A percentile compares a stretch with the other conserved stretches of the same genome.
phyloP scores from a whole-genome alignment of 2,113 vertebrate species.

The Euleptes europaea region DNA sequence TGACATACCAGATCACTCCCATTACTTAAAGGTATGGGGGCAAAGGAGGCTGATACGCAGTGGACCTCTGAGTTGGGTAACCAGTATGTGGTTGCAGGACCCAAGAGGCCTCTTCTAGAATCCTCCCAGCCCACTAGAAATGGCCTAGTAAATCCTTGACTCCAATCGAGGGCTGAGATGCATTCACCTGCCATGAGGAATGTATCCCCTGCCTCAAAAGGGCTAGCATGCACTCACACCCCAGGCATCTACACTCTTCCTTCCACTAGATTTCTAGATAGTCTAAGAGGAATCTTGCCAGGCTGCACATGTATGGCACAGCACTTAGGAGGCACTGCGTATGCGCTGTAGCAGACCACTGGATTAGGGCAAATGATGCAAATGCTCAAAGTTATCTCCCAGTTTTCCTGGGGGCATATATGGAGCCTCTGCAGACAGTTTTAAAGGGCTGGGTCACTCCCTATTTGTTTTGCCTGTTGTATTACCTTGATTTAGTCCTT shows the following conservation, averaged over 20 bases:
- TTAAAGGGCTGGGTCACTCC: background rate
- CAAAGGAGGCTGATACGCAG: too few relatives aligned
- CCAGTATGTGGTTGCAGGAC: background rate
- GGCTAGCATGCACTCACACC: background rate
- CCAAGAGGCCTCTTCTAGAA: background rate
- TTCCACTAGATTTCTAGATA: background rate
- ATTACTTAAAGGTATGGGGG: background rate
- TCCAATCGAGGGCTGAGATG: background rate
- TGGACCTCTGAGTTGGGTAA: background rate
- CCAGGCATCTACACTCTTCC: background rate
- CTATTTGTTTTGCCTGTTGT: slow-evolving; percentile 11
- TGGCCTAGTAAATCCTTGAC: background rate
- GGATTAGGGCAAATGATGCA: background rate
- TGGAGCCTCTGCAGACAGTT: background rate
- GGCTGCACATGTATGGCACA: background rate
- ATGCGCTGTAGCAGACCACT: background rate
- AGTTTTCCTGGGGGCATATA: background rate
- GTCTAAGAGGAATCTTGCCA: background rate
- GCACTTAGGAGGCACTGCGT: background rate
- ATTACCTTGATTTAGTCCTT: slow-evolving; percentile 33
- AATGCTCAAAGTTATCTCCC: background rate
- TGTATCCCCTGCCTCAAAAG: background rate
- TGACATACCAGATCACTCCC: background rate
- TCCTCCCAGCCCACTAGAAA: background rate
- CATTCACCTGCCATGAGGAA: background rate